Evolutionary conservation across 2,113 vertebrate species (phyloP).

Genomic region (Catharus fuscescens): DNA sequence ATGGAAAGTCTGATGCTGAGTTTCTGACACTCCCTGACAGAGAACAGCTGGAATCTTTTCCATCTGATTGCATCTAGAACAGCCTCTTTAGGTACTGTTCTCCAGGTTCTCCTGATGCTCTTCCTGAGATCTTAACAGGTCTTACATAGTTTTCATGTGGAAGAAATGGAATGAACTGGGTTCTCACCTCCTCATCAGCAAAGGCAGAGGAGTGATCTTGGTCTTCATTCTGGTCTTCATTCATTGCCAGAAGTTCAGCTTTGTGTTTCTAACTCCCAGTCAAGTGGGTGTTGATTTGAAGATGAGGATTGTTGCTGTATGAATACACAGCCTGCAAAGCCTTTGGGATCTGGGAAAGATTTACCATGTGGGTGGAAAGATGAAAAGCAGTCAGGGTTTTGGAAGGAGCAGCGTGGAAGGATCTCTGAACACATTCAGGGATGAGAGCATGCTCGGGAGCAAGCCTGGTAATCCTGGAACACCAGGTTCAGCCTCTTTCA

Average conservation of each 20-base stretch:
- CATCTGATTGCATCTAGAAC: background rate
- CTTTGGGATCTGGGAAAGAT: background rate
- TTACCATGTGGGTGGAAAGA: background rate
- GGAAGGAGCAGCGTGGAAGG: background rate
- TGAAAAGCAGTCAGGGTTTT: background rate
- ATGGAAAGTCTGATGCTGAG: background rate
- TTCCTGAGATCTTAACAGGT: background rate
- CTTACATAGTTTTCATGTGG: background rate
- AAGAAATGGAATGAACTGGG: background rate
- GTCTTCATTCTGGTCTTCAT: background rate
- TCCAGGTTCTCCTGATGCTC: background rate
- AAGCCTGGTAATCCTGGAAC: background rate
- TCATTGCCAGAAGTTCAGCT: background rate
- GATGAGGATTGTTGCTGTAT: background rate
- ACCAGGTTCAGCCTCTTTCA: background rate
- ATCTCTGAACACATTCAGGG: background rate
- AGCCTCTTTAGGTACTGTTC: background rate
- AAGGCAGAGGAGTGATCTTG: background rate
- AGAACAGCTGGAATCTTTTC: background rate
- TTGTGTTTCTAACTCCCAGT: background rate
- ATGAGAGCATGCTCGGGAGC: background rate
- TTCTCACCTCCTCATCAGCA: background rate
- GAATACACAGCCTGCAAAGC: background rate
- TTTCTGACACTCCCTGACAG: background rate
- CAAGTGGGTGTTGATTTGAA: background rate